phyloP scores from a whole-genome alignment of 2,113 vertebrate genomes.

The Trichomycterus rosablanca region DNA sequence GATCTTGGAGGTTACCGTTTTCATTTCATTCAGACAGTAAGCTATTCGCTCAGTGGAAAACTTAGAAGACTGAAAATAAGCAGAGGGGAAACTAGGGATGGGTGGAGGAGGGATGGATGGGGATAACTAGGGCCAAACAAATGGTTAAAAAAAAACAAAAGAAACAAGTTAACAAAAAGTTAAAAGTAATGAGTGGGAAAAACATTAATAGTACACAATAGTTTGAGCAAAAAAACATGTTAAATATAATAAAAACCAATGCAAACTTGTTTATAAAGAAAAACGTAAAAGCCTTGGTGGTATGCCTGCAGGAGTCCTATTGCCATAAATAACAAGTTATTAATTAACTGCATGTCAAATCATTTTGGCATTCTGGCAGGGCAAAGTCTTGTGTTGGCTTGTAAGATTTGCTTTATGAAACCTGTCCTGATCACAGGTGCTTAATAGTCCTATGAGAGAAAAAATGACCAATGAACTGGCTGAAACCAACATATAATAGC shows the following conservation, averaged over 20 bases:
- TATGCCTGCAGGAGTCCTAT: background rate
- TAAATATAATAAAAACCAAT: background rate
- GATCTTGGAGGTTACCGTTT: constrained; percentile 88
- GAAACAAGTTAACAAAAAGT: constrained; percentile 18
- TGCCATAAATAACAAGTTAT: constrained; percentile 15
- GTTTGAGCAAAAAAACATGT: too few species aligned
- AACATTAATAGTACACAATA: too few species aligned
- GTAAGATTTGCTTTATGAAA: constrained; percentile 6
- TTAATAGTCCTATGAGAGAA: too few species aligned
- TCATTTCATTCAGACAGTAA: constrained; percentile 93
- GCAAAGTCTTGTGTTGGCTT: constrained; percentile 30
- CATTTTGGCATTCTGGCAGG: constrained; percentile 19
- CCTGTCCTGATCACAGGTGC: constrained; percentile 3
- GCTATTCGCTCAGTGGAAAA: constrained; percentile 86
- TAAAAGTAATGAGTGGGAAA: too few species aligned
- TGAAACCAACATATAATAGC: too few species aligned
- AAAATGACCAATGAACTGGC: too few species aligned
- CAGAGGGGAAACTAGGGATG: constrained; percentile 69
- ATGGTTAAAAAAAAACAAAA: constrained; percentile 30
- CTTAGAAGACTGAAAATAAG: constrained; percentile 77
- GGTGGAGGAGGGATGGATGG: constrained; percentile 43
- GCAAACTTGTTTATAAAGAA: too few species aligned
- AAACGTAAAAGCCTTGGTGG: background rate
- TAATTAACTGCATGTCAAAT: constrained; percentile 29
- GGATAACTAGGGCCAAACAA: constrained; percentile 64